Conservation (phyloP, 2,113 vertebrate genomes). For the Acinonyx jubatus region DNA sequence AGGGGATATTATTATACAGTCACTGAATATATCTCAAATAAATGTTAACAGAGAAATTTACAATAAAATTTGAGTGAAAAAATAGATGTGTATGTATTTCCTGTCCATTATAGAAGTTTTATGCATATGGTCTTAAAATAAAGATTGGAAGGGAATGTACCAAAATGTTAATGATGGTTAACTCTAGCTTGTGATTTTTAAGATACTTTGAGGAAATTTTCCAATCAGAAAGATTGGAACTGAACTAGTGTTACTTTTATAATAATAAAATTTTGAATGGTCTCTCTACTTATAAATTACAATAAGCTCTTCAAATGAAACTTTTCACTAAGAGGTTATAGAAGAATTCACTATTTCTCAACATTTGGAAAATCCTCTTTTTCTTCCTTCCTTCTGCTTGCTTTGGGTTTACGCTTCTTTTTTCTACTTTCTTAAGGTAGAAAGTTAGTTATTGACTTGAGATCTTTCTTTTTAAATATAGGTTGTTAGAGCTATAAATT, state of each 20-base stretch:
- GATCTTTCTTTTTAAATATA: conserved; percentile 26
- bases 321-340: background rate
- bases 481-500: background rate
- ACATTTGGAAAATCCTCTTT: background rate
- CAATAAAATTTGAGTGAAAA: background rate
- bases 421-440: background rate
- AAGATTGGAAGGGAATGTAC: background rate
- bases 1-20: background rate
- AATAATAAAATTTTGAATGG: background rate
- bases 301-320: background rate
- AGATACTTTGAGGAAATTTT: background rate
- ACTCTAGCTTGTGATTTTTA: background rate
- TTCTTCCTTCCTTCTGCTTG: background rate
- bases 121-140: background rate
- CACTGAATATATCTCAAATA: conserved; percentile 20
- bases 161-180: background rate
- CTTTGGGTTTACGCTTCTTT: background rate
- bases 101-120: background rate
- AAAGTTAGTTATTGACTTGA: background rate
- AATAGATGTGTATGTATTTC: background rate
- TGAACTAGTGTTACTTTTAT: background rate
- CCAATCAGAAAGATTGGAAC: background rate
- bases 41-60: background rate
- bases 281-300: background rate
- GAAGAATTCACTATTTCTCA: background rate